Evolutionary conservation across 2,888 invertebrate species (phyloP).

Genomic region (Taenaris catops): DNA sequence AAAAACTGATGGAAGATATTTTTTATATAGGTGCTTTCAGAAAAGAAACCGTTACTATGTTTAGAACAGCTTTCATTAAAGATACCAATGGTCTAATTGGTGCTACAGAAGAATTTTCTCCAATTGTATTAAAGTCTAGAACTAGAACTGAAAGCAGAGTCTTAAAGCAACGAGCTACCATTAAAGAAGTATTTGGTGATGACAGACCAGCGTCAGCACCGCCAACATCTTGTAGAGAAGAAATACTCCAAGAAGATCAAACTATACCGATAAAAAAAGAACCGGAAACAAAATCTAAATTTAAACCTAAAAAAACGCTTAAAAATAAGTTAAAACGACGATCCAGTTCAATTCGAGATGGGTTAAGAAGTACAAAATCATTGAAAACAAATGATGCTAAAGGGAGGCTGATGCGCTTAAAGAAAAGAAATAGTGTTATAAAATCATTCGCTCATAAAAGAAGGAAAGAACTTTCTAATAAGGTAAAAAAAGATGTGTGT

Average conservation of each 20-base stretch:
- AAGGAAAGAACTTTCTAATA: conserved; percentile 55
- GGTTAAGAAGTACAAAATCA: conserved; percentile 66
- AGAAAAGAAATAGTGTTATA: conserved; percentile 69
- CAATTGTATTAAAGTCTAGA: conserved; percentile 85
- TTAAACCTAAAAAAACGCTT: conserved; percentile 59
- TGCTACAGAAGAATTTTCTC: conserved; percentile 82
- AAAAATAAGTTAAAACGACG: conserved; percentile 62
- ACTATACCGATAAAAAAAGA: conserved; percentile 49
- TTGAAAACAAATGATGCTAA: conserved; percentile 68
- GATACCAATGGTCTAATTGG: conserved; percentile 79
- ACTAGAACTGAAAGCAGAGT: conserved; percentile 88
- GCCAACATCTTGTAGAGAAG: conserved; percentile 81
- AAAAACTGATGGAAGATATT: conserved; percentile 77
- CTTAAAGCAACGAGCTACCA: conserved; percentile 86
- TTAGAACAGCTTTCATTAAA: conserved; percentile 83
- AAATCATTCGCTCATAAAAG: conserved; percentile 62
- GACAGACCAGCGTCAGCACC: conserved; percentile 92
- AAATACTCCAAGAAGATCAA: conserved; percentile 47
- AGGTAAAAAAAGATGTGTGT: conserved; percentile 51
- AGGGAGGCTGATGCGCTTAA: conserved; percentile 61
- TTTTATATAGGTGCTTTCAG: conserved; percentile 83
- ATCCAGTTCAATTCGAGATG: conserved; percentile 67
- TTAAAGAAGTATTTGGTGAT: conserved; percentile 89
- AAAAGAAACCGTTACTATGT: conserved; percentile 84
- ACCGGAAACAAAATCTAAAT: conserved; percentile 50